These are phyloP conservation scores for Passer domesticus DNA, from an alignment of 2,113 vertebrate genomes.

Conservation along the genomic window DNA sequence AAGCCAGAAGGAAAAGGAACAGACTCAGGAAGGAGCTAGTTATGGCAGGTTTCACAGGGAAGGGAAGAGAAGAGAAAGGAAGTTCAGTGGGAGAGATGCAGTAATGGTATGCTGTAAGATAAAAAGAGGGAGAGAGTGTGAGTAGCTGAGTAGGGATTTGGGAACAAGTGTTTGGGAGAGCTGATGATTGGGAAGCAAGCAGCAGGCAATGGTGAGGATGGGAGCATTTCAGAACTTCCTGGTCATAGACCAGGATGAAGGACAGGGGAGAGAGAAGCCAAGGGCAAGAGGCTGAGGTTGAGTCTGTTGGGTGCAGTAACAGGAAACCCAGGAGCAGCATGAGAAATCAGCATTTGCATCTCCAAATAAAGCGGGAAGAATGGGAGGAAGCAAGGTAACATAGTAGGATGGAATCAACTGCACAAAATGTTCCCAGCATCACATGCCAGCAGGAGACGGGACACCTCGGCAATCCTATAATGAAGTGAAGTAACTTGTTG, in stretches of 20 bases:
- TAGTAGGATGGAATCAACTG: background rate
- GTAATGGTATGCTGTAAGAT: background rate
- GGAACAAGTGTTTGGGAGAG: accelerated
- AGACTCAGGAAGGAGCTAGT: background rate
- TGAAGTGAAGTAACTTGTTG: background rate
- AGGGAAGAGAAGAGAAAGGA: background rate
- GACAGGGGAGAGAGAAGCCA: background rate
- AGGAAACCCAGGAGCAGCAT: background rate
- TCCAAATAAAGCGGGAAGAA: background rate
- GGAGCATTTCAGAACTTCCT: background rate
- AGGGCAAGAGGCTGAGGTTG: background rate
- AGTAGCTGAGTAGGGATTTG: background rate
- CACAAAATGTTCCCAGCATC: background rate
- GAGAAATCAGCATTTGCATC: background rate
- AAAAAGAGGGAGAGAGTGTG: background rate
- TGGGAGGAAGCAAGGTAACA: background rate
- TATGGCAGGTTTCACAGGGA: background rate
- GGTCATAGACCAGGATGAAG: background rate
- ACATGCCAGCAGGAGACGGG: background rate
- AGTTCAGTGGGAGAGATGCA: background rate
- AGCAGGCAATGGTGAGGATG: background rate
- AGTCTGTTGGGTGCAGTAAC: background rate
- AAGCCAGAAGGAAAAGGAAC: background rate
- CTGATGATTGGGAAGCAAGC: background rate
- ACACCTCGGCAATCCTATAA: background rate